A percentile compares a stretch with the other conserved stretches of the same genome.
These are phyloP conservation scores for Agapostemon virescens DNA, from an alignment of 2,888 invertebrate species.

Conservation along the genomic window DNA sequence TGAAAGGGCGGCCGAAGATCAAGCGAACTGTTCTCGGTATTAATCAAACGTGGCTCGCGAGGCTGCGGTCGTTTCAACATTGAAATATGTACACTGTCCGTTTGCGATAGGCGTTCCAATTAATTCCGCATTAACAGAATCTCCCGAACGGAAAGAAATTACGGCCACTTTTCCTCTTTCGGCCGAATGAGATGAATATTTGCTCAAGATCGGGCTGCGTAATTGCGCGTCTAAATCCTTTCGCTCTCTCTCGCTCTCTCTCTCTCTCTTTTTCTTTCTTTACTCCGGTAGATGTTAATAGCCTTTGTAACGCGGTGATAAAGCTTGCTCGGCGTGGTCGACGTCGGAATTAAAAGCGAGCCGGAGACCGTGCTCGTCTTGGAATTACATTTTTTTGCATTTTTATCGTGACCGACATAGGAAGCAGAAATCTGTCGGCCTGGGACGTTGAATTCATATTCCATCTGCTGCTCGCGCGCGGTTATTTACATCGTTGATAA, in stretches of 20 bases:
- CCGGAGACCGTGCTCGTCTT: background rate
- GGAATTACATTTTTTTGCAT: conserved; percentile 43
- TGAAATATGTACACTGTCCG: conserved; percentile 16
- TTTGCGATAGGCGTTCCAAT: conserved; percentile 34
- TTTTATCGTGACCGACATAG: conserved; percentile 27
- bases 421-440: background rate
- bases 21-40: conserved; percentile 17
- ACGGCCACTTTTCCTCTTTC: background rate
- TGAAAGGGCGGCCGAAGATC: background rate
- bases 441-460: conserved; percentile 23
- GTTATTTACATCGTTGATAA: conserved; percentile 23
- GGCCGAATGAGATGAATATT: conserved; percentile 1
- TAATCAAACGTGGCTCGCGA: conserved; percentile 37
- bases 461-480: conserved; percentile 1
- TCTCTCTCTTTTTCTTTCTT: background rate
- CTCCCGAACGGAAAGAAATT: background rate
- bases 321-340: conserved; percentile 13
- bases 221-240: conserved; percentile 42
- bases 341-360: conserved; percentile 27
- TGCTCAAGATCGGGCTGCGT: conserved; percentile 15
- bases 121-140: conserved; percentile 21
- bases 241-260: background rate
- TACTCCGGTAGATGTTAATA: conserved; percentile 19
- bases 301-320: conserved; percentile 30
- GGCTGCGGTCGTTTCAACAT: no score